Conservation (phyloP, 2,113 vertebrate genomes). For the Zosterops lateralis region DNA sequence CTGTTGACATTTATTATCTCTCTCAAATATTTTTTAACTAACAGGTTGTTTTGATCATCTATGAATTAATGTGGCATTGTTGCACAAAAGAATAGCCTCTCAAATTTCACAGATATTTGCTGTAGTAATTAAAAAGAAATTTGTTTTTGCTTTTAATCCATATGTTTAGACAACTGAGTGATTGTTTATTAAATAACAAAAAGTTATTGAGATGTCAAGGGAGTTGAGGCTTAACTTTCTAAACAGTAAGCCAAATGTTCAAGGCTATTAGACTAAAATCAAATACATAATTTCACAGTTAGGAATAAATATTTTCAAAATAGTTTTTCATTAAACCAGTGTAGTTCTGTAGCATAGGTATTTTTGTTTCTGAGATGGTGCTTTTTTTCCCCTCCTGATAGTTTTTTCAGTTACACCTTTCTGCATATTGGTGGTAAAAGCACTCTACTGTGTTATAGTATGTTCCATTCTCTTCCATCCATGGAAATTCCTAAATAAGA, state of each 20-base stretch:
- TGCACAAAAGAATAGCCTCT: constrained; percentile 29
- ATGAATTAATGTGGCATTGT: background rate
- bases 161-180: constrained; percentile 51
- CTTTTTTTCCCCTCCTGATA: background rate
- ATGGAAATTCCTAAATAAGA: background rate
- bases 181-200: constrained; percentile 40
- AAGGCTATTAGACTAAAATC: background rate
- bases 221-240: background rate
- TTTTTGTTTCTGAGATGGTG: background rate
- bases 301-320: constrained; percentile 12
- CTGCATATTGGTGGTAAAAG: background rate
- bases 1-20: background rate
- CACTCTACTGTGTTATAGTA: background rate
- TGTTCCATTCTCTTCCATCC: background rate
- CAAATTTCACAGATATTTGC: constrained; percentile 38
- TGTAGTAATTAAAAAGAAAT: constrained; percentile 47
- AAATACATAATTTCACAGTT: background rate
- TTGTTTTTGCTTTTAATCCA: constrained; percentile 52
- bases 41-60: constrained; percentile 1
- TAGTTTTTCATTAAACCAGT: background rate
- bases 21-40: background rate
- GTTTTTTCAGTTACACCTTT: background rate
- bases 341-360: background rate
- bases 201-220: background rate
- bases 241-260: constrained; percentile 17